Evolutionary conservation across 2,797 vertebrate genomes (phyloP).

Genomic region (Enteromius thamalakanensis): DNA sequence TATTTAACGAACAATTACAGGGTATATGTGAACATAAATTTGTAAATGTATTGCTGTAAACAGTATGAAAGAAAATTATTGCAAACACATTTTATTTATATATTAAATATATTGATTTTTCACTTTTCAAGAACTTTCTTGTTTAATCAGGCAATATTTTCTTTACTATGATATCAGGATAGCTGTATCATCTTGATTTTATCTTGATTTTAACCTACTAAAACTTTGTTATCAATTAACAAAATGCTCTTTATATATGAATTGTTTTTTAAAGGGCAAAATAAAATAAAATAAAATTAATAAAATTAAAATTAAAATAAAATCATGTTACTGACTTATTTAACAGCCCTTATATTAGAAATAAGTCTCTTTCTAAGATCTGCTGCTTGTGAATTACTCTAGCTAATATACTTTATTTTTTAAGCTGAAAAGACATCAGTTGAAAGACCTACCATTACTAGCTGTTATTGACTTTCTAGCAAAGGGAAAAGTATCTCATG

Average conservation of each 20-base stretch:
- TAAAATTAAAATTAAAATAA: neutral
- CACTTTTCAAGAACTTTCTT: too few relatives aligned
- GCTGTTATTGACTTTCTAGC: neutral
- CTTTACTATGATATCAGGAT: neutral
- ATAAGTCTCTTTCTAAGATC: neutral
- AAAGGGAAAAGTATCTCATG: neutral
- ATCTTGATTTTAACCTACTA: neutral
- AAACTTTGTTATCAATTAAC: neutral
- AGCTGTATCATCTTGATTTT: neutral
- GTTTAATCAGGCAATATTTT: neutral
- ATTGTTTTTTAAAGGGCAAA: neutral
- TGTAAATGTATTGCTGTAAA: neutral
- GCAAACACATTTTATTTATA: neutral
- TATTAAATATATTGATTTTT: too few relatives aligned
- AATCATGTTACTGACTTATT: neutral
- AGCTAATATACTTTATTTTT: neutral
- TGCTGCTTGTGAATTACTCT: neutral
- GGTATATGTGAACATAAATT: neutral
- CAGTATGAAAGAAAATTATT: neutral
- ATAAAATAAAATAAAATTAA: neutral
- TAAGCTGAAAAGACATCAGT: neutral
- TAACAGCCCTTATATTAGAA: neutral
- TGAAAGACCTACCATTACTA: neutral
- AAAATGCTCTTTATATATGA: neutral
- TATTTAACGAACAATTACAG: neutral